These are phyloP conservation scores for Poecilia velifera DNA, from an alignment of 2,797 vertebrate species.

Conservation along the genomic window DNA sequence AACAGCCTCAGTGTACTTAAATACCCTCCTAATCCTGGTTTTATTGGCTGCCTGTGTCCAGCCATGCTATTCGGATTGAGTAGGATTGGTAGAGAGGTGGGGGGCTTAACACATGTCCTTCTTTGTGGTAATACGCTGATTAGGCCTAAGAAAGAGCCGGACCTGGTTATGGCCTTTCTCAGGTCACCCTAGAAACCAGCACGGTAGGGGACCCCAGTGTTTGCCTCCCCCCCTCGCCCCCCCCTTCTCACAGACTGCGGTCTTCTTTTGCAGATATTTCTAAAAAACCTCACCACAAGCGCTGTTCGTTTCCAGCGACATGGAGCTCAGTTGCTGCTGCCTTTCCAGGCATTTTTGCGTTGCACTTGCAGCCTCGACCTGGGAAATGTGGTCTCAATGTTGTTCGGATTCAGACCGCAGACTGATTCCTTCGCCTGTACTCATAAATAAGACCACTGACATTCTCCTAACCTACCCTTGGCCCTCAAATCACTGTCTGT, in stretches of 20 bases:
- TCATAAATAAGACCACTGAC: slow-evolving; percentile 73
- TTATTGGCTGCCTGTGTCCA: slow-evolving; percentile 88
- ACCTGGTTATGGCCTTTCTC: slow-evolving; percentile 92
- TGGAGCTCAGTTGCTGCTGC: slow-evolving; percentile 53
- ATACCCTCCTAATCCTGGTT: slow-evolving; percentile 87
- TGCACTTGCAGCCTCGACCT: slow-evolving; percentile 69
- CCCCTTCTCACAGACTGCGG: slow-evolving; percentile 38
- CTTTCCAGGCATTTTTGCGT: slow-evolving; percentile 53
- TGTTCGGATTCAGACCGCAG: slow-evolving; percentile 74
- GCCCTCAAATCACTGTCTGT: slow-evolving; percentile 57
- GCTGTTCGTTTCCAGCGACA: slow-evolving; percentile 33
- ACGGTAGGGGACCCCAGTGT: slow-evolving; percentile 91
- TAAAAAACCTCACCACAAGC: slow-evolving; percentile 22
- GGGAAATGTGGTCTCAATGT: slow-evolving; percentile 75
- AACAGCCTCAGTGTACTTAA: slow-evolving; percentile 80
- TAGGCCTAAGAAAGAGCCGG: slow-evolving; percentile 92
- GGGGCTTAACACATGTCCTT: slow-evolving; percentile 89
- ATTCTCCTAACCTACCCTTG: slow-evolving; percentile 62
- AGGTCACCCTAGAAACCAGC: slow-evolving; percentile 96
- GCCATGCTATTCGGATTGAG: slow-evolving; percentile 83
- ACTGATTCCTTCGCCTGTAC: slow-evolving; percentile 63
- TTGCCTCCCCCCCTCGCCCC: slow-evolving; percentile 33
- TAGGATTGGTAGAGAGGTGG: slow-evolving; percentile 76
- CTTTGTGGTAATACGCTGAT: slow-evolving; percentile 90
- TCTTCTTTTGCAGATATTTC: slow-evolving; percentile 35